Conservation (phyloP, 2,113 vertebrate genomes). For the Ciconia stormi region DNA sequence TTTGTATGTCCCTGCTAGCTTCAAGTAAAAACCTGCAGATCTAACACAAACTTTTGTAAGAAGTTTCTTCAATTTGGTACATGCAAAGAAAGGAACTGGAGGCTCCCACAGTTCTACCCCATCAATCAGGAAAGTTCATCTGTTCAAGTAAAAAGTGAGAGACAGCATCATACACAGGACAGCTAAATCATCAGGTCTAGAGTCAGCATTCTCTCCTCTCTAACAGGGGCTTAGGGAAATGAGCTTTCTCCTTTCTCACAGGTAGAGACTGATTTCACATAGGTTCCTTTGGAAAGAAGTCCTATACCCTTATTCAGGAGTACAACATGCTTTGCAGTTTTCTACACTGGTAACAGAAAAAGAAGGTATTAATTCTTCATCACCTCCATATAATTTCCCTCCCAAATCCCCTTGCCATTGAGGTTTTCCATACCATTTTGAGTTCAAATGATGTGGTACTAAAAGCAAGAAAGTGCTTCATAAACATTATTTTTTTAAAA, state of each 20-base stretch:
- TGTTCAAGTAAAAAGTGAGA: not conserved
- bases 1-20: not conserved
- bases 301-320: not conserved
- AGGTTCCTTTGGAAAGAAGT: not conserved
- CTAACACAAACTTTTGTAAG: not conserved
- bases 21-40: not conserved
- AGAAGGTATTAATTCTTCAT: not conserved
- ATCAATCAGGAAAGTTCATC: not conserved
- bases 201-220: not conserved
- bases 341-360: not conserved
- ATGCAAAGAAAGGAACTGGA: not conserved
- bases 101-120: not conserved
- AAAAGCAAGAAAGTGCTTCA: not conserved
- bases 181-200: not conserved
- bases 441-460: not conserved
- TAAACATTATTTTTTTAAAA: not conserved
- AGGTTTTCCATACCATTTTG: not conserved
- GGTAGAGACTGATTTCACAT: not conserved
- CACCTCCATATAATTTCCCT: not conserved
- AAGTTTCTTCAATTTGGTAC: not conserved
- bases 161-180: not conserved
- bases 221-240: not conserved
- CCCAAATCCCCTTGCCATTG: not conserved
- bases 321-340: not conserved
- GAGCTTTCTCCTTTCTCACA: not conserved